A percentile compares a stretch with the other conserved stretches of the same genome.
These are phyloP conservation scores for Prochilodus magdalenae DNA, from an alignment of 2,113 vertebrate genomes.

Conservation along the genomic window DNA sequence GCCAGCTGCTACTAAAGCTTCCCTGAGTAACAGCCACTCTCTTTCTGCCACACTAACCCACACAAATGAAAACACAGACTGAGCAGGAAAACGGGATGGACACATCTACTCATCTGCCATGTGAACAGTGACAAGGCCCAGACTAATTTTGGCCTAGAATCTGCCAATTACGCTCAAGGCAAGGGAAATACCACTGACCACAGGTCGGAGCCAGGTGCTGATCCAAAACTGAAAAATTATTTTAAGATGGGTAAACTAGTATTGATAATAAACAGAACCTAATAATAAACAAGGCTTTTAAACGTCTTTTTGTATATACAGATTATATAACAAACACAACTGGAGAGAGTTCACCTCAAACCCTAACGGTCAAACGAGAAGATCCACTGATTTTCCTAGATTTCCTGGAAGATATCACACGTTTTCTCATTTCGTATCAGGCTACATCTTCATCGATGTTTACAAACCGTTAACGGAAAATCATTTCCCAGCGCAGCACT, in stretches of 20 bases:
- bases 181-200: not conserved
- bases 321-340: not conserved
- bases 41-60: slow-evolving; percentile 39
- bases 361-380: not conserved
- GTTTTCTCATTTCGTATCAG: no score
- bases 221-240: not conserved
- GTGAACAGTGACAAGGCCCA: no score
- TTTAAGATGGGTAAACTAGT: not conserved
- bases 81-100: not conserved
- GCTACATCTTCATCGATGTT: not conserved
- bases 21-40: slow-evolving; percentile 64
- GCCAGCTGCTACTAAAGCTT: slow-evolving; percentile 76
- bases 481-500: not conserved
- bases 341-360: not conserved
- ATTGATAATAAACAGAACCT: not conserved
- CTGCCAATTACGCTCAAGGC: no score
- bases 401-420: not conserved
- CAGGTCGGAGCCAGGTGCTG: not conserved
- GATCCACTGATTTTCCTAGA: not conserved
- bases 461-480: not conserved
- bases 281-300: not conserved
- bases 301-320: not conserved
- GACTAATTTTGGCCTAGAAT: not conserved
- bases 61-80: slow-evolving; percentile 17
- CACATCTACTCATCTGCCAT: not conserved